These are phyloP conservation scores for Subacronicta megacephala DNA, from an alignment of 2,888 invertebrate species.

Conservation along the genomic window DNA sequence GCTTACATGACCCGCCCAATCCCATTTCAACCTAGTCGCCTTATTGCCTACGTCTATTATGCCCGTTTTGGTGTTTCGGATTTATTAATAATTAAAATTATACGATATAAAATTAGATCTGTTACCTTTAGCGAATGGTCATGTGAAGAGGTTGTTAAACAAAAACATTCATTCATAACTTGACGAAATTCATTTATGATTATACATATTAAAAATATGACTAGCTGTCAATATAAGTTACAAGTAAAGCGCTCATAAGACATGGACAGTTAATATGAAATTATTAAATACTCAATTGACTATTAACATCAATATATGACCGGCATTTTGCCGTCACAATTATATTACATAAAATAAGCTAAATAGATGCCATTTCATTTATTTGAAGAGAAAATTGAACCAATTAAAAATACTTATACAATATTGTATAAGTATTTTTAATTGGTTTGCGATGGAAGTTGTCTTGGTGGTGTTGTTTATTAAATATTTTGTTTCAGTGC, in stretches of 20 bases:
- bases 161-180: constrained; percentile 28
- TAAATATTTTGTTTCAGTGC: no score
- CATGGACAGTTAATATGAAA: constrained; percentile 46
- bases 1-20: no score
- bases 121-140: neutral
- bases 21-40: no score
- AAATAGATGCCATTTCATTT: constrained; percentile 8
- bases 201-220: constrained; percentile 59
- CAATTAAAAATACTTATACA: no score
- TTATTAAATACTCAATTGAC: constrained; percentile 35
- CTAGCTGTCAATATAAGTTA: constrained; percentile 58
- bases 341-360: constrained; percentile 5
- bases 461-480: neutral
- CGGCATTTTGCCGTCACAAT: constrained; percentile 19
- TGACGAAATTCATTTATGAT: constrained; percentile 29
- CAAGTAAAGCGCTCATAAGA: constrained; percentile 53
- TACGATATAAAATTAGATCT: no score
- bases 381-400: no score
- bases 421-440: no score
- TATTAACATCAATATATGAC: constrained; percentile 28
- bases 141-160: neutral
- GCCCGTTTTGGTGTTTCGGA: no score
- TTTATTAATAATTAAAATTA: no score
- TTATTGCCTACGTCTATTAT: no score
- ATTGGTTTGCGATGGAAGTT: neutral